A percentile compares a stretch with the other conserved stretches of the same genome.
Evolutionary conservation across 2,888 invertebrate genomes (phyloP).

Genomic region (Halictus ligatus): DNA sequence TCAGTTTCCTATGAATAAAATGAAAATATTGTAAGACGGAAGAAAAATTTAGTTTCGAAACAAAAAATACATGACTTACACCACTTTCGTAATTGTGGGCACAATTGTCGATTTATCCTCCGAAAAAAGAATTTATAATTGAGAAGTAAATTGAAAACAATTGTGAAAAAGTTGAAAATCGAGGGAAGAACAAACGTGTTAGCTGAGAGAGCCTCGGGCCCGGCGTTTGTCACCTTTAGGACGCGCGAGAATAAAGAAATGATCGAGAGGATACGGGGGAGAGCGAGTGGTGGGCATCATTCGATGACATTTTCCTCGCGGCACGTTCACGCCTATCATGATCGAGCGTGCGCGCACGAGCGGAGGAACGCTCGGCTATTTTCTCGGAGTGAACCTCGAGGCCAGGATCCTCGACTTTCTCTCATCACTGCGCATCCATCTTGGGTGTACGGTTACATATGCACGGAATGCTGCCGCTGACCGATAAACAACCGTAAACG

Average conservation of each 20-base stretch:
- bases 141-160: too few species aligned
- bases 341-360: conserved; percentile 40
- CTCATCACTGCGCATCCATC: conserved; percentile 62
- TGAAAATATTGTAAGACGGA: too few species aligned
- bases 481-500: conserved; percentile 52
- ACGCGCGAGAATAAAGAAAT: not conserved
- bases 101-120: too few species aligned
- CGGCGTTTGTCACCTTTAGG: not conserved
- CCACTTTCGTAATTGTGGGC: too few species aligned
- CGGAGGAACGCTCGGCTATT: conserved; percentile 45
- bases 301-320: conserved; percentile 53
- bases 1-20: too few species aligned
- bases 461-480: conserved; percentile 56
- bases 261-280: conserved; percentile 7
- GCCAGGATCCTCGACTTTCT: conserved; percentile 63
- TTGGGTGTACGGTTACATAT: conserved; percentile 57
- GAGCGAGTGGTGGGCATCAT: conserved; percentile 13
- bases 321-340: conserved; percentile 57
- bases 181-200: not conserved
- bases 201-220: not conserved
- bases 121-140: too few species aligned
- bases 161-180: not conserved
- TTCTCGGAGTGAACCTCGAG: conserved; percentile 49
- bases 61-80: too few species aligned
- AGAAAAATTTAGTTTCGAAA: too few species aligned